These are phyloP conservation scores for Megastigmus dorsalis DNA, from an alignment of 2,888 invertebrate species.

Conservation along the genomic window DNA sequence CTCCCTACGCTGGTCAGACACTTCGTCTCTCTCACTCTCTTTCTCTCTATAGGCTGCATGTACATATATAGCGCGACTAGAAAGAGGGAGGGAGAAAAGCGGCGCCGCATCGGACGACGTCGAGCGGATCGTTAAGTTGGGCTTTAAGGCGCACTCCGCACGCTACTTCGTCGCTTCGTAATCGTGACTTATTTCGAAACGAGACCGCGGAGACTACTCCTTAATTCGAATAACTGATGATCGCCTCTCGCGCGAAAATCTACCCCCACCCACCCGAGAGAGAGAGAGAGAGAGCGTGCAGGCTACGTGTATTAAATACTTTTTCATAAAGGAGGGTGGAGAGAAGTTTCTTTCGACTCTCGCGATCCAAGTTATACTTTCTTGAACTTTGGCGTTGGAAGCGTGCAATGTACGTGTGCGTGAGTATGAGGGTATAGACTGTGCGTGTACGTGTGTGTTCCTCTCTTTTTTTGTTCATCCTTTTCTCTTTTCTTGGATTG, in stretches of 20 bases:
- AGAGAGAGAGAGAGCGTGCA: neutral
- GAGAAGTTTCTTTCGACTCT: neutral
- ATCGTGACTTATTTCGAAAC: conserved; percentile 59
- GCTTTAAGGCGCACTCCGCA: conserved; percentile 54
- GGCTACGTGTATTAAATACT: conserved; percentile 38
- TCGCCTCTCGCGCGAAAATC: too few relatives aligned
- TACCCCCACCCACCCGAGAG: too few relatives aligned
- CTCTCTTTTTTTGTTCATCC: neutral
- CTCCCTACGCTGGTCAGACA: conserved; percentile 30
- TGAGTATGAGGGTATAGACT: too few relatives aligned
- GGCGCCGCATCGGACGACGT: conserved; percentile 36
- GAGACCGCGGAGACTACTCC: conserved; percentile 45
- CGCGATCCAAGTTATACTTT: too few relatives aligned
- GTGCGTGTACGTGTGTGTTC: too few relatives aligned
- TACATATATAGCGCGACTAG: too few relatives aligned
- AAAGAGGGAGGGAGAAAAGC: neutral
- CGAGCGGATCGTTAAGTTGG: conserved; percentile 63
- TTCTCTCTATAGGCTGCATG: too few relatives aligned
- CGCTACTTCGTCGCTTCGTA: conserved; percentile 52
- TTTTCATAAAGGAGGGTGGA: conserved; percentile 4
- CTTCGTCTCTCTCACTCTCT: too few relatives aligned
- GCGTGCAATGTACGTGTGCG: too few relatives aligned
- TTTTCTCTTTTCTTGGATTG: neutral
- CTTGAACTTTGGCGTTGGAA: too few relatives aligned
- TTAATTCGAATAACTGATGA: conserved; percentile 52